Evolutionary conservation across 2,888 invertebrate genomes (phyloP).

Genomic region (Synanthedon formicaeformis): DNA sequence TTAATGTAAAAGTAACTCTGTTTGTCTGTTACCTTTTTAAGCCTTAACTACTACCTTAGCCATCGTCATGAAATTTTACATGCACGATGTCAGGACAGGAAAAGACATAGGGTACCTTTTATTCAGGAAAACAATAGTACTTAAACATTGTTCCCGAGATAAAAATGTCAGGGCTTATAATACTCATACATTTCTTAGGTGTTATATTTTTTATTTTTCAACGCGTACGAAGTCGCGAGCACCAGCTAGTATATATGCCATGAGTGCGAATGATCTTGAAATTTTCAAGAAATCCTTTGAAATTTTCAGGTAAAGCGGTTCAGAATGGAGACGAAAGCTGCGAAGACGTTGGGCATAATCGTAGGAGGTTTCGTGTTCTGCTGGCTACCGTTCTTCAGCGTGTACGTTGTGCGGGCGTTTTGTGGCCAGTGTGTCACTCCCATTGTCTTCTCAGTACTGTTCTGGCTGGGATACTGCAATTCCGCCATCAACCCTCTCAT

Average conservation of each 20-base stretch:
- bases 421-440: conserved; percentile 87
- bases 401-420: conserved; percentile 91
- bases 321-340: conserved; percentile 96
- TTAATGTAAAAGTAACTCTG: neutral
- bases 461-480: conserved; percentile 98
- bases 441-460: conserved; percentile 88
- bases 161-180: too few relatives aligned
- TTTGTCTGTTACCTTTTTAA: neutral
- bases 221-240: too few relatives aligned
- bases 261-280: too few relatives aligned
- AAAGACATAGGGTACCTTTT: too few relatives aligned
- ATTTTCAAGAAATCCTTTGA: neutral
- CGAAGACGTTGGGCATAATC: conserved; percentile 95
- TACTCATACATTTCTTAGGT: too few relatives aligned
- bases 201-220: too few relatives aligned
- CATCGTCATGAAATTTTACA: too few relatives aligned
- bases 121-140: too few relatives aligned
- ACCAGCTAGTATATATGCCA: too few relatives aligned
- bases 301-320: conserved; percentile 84
- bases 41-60: too few relatives aligned
- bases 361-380: conserved; percentile 97
- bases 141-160: too few relatives aligned
- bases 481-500: conserved; percentile 96
- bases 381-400: conserved; percentile 97
- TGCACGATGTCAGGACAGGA: too few relatives aligned